Evolutionary conservation across 2,888 invertebrate genomes (phyloP), one percentile per base, ranked within the genome.

Genomic region (Cistogaster globosa): DNA sequence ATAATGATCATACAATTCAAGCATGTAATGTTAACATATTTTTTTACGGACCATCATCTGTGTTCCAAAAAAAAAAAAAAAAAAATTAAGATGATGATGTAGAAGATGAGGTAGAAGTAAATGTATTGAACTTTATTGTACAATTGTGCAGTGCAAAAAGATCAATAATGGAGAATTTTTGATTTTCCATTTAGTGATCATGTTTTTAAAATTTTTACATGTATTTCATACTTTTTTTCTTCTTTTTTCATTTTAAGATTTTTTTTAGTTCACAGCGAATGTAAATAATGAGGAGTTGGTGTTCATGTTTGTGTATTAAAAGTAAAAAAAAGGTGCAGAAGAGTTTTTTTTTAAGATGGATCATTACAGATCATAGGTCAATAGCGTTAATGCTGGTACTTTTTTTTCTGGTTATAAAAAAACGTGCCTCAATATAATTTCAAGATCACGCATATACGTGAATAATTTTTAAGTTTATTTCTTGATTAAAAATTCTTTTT

Each of bases 321-420:
- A 60, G 51, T 20, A 80, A 74, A 42, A 67, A 74, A 74, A 80
- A 80, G n/a, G n/a, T 60, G 60, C 53, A 42, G 57, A 38, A 68
- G 55, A 67, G 38, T 75, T 60, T 63, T 58, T 75, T 60, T 63
- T 58, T 58, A 71, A 63, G 69, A 82, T 65, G 69, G 63, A 76
- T 76, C 79, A 80, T 80, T 84, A 76, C 55, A 62, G 84, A 84
- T 80, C 84, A 84, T 22, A 84, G 84, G 84, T 84, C 84, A 84
- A 76, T 72, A 71, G 45, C 71, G 71, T 75, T 76, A 76, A 71
- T 69, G 55, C 69, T 69, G 53, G 45, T 60, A 36, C 42, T 83
- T 60, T 16, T 58, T 65, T 53, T 42, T 4, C n/a, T 65, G 63
- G 14, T 75, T 75, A 76, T 69, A 71, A n/a, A 71, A n/a, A 82